Evolutionary conservation across 2,113 vertebrate species (phyloP).

Genomic region (Sapajus apella): DNA sequence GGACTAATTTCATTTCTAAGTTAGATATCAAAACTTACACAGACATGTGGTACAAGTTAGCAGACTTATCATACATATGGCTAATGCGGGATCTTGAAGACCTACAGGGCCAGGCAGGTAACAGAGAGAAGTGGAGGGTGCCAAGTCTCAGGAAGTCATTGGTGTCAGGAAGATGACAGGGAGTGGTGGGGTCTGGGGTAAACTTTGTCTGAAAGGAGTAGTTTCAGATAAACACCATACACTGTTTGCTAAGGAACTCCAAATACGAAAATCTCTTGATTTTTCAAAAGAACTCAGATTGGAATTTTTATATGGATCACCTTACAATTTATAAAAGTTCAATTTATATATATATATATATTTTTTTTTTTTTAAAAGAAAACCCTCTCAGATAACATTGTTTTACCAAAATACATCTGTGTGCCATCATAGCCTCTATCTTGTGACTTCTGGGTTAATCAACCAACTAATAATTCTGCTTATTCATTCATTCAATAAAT

Average conservation of each 20-base stretch:
- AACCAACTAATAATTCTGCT: background rate
- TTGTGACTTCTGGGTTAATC: conserved; percentile 12
- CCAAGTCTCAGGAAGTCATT: background rate
- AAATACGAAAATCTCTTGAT: background rate
- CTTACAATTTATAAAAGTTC: background rate
- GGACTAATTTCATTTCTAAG: conserved; percentile 20
- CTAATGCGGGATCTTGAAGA: background rate
- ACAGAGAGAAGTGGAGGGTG: background rate
- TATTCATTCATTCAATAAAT: background rate
- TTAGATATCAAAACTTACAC: background rate
- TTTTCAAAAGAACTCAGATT: background rate
- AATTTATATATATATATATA: background rate
- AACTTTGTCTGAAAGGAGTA: background rate
- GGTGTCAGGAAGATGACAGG: background rate
- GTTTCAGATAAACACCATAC: background rate
- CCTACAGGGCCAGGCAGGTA: background rate
- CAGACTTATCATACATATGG: background rate
- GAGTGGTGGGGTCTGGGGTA: background rate
- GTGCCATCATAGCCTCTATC: background rate
- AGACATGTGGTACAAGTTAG: background rate
- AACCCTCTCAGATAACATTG: background rate
- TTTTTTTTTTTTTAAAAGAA: background rate
- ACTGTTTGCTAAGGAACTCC: background rate
- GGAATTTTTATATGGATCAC: conserved; percentile 3
- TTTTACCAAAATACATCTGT: conserved; percentile 13